Evolutionary conservation across 37 sponge, comb jelly and placozoan species (phyloP).

Genomic region (Petrosia ficiformis): DNA sequence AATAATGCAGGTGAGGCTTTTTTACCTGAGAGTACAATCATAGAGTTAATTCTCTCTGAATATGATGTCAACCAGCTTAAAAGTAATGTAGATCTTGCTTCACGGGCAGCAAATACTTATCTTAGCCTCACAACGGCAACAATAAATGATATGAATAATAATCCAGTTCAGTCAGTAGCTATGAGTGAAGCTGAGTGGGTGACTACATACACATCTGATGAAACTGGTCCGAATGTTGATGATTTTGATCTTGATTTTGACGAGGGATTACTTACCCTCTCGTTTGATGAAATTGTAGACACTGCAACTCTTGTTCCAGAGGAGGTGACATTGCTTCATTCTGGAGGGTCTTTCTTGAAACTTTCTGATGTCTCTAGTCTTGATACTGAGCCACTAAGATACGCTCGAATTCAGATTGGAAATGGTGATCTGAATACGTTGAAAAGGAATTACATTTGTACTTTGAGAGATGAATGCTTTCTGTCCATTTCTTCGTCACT

Average conservation of each 20-base stretch:
- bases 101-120: slow-evolving; percentile 60
- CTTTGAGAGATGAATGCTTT: slow-evolving; percentile 5
- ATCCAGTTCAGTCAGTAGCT: slow-evolving; percentile 29
- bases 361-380: slow-evolving; percentile 16
- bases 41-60: slow-evolving; percentile 35
- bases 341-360: slow-evolving; percentile 4
- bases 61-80: slow-evolving; percentile 66
- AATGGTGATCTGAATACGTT: slow-evolving; percentile 73
- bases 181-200: slow-evolving; percentile 58
- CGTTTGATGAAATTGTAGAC: slow-evolving; percentile 78
- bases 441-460: slow-evolving; percentile 59
- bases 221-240: slow-evolving; percentile 46
- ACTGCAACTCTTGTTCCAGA: slow-evolving; percentile 13
- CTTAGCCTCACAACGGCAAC: slow-evolving; percentile 62
- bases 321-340: slow-evolving; percentile 37
- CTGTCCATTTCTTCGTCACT: slow-evolving; percentile 21
- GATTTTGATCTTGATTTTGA: slow-evolving; percentile 62
- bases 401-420: slow-evolving; percentile 33
- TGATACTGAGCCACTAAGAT: slow-evolving; percentile 31
- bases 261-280: slow-evolving; percentile 53
- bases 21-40: slow-evolving; percentile 40
- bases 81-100: slow-evolving; percentile 37
- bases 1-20: slow-evolving; percentile 31
- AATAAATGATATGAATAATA: slow-evolving; percentile 72
- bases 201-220: slow-evolving; percentile 33